Evolutionary conservation across 2,888 invertebrate genomes (phyloP).

Genomic region (Chelonus formosanus): DNA sequence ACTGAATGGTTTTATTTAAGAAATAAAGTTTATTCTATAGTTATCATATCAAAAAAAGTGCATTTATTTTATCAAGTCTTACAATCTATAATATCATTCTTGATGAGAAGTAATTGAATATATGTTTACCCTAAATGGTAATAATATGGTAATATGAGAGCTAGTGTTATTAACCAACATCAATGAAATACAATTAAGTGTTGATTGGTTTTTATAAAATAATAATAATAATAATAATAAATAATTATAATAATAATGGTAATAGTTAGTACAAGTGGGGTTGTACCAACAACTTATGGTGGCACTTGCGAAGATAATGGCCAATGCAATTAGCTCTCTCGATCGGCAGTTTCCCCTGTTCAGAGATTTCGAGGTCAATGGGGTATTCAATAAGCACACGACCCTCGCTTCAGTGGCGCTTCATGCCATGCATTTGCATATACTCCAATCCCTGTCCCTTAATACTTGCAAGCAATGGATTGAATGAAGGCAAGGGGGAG

Average conservation of each 20-base stretch:
- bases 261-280: neutral
- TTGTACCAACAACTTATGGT: neutral
- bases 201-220: too few relatives aligned
- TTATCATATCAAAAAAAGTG: too few relatives aligned
- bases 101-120: too few relatives aligned
- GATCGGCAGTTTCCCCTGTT: conserved; percentile 13
- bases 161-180: too few relatives aligned
- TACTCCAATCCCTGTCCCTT: neutral
- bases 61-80: too few relatives aligned
- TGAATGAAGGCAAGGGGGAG: conserved; percentile 17
- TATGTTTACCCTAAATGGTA: too few relatives aligned
- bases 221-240: too few relatives aligned
- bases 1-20: too few relatives aligned
- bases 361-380: conserved; percentile 24
- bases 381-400: conserved; percentile 13
- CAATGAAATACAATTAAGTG: too few relatives aligned
- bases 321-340: conserved; percentile 8
- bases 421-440: conserved; percentile 20
- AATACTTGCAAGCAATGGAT: conserved; percentile 9
- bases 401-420: conserved; percentile 10
- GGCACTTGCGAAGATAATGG: conserved; percentile 2
- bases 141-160: too few relatives aligned
- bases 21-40: too few relatives aligned
- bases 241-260: neutral
- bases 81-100: too few relatives aligned